These are phyloP conservation scores for Origma solitaria DNA, from an alignment of 2,113 vertebrate species.

Conservation along the genomic window DNA sequence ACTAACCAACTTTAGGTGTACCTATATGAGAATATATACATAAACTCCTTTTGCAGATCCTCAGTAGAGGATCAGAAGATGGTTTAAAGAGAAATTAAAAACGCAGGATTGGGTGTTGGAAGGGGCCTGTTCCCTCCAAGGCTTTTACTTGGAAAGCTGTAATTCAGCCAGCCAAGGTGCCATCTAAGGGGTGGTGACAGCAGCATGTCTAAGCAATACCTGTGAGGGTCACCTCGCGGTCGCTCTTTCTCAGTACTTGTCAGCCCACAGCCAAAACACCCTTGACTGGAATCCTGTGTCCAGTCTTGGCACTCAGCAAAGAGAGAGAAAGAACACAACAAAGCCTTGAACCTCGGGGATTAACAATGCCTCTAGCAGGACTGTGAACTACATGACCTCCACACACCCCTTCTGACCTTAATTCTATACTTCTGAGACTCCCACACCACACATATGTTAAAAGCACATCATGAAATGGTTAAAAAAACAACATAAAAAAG, in stretches of 20 bases:
- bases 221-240: neutral
- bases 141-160: neutral
- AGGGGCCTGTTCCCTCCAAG: neutral
- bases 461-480: neutral
- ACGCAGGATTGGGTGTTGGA: neutral
- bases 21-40: neutral
- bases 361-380: neutral
- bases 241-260: neutral
- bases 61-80: neutral
- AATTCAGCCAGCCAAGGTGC: neutral
- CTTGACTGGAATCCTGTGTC: neutral
- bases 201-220: neutral
- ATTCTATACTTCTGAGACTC: neutral
- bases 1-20: neutral
- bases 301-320: neutral
- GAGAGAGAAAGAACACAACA: neutral
- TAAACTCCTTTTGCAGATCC: neutral
- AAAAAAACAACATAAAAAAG: neutral
- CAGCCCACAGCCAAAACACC: neutral
- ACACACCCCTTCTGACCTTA: neutral
- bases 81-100: neutral
- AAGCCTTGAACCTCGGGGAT: neutral
- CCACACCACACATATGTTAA: neutral
- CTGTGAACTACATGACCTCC: neutral
- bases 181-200: neutral